Evolutionary conservation across 2,888 invertebrate species (phyloP), one percentile per base, ranked within the genome.

Genomic region (Eremobia ochroleuca): DNA sequence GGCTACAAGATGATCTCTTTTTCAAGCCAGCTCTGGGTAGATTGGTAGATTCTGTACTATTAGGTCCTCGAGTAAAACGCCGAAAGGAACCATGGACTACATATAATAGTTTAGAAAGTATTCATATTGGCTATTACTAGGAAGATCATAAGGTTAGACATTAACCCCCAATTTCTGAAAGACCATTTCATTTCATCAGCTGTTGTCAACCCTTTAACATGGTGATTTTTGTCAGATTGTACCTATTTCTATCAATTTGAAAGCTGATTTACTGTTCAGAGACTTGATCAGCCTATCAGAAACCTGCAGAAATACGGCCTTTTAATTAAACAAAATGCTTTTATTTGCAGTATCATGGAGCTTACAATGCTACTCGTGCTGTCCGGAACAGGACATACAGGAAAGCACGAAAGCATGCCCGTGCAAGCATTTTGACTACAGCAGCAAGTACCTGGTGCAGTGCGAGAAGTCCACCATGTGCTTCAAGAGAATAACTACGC

Each of bases 381-480:
- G 89, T 18, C 91, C 93, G 1, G 90, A 92, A 77, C 83, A 46
- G 2, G 46, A 37, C 3, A 1, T 28, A 37, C n/a, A n/a, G 3
- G 46, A 55, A 37, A 46, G 21, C 52, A 46, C 79, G 8, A 25
- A 71, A 37, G n/a, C 79, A 37, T 77, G 77, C n/a, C 79, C 79
- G 55, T 98, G 98, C 93, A 97, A 98, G n/a, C 97, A 97, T 84
- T 98, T 98, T 91, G 97, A 98, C 92, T 85, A 88, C 64, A 97
- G 97, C 87, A 97, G 97, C 9, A 94, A 95, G 6, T 98, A 97
- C 93, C 95, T 98, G 81, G 96, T 97, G 0, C 97, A 98, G 67
- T 99, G 99, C 92, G 97, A 97, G 8, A 97, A 97, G 85, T 98
- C 99, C 0, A 98, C 98, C 31, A 97, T 98, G 96, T 99, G 99